These are phyloP conservation scores for Myopa tessellatipennis DNA, from an alignment of 2,888 invertebrate genomes.

Conservation along the genomic window DNA sequence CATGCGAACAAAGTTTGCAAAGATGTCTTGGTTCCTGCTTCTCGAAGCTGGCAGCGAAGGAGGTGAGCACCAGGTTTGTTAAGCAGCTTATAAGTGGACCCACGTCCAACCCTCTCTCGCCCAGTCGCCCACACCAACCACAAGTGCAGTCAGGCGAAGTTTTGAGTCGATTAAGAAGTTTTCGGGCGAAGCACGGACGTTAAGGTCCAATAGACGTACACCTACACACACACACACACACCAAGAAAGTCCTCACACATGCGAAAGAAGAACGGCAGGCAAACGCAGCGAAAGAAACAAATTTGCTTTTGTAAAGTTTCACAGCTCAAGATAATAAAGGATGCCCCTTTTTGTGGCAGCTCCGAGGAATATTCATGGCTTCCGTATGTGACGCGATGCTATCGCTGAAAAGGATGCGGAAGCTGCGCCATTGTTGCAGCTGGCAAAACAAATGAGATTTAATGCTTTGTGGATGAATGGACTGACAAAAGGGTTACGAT, in stretches of 20 bases:
- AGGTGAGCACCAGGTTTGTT: constrained; percentile 17
- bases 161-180: constrained; percentile 39
- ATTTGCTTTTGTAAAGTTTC: constrained; percentile 38
- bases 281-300: constrained; percentile 44
- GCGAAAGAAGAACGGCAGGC: constrained; percentile 35
- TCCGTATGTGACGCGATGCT: constrained; percentile 44
- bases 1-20: constrained; percentile 48
- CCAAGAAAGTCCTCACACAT: constrained; percentile 34
- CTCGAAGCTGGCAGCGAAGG: background rate
- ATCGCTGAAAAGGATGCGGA: constrained; percentile 41
- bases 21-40: constrained; percentile 29
- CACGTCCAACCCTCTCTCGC: background rate
- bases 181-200: constrained; percentile 29
- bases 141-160: constrained; percentile 22
- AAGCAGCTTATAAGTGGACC: constrained; percentile 36
- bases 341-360: constrained; percentile 11
- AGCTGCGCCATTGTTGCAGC: constrained; percentile 56
- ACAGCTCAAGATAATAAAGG: constrained; percentile 43
- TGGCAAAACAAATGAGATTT: constrained; percentile 65
- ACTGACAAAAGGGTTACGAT: constrained; percentile 43
- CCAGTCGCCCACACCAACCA: constrained; percentile 3
- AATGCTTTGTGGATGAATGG: constrained; percentile 61
- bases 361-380: constrained; percentile 37
- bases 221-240: background rate
- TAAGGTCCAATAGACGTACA: constrained; percentile 1